phyloP scores from a whole-genome alignment of 2,888 invertebrate genomes.

The Fragum sueziense region DNA sequence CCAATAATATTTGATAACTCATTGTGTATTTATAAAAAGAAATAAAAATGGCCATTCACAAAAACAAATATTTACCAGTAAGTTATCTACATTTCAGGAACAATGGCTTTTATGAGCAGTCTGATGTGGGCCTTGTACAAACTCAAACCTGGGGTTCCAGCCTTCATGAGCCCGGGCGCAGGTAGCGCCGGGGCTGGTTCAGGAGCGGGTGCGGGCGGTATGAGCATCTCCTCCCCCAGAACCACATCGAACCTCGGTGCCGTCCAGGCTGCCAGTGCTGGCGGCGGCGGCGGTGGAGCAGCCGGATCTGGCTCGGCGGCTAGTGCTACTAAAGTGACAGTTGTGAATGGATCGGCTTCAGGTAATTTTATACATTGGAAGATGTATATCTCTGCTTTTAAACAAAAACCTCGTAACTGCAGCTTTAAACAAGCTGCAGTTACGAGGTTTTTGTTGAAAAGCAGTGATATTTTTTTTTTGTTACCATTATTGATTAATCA shows the following conservation, averaged over 20 bases:
- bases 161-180: constrained; percentile 62
- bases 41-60: too few relatives aligned
- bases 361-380: constrained; percentile 31
- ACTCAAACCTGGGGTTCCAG: constrained; percentile 76
- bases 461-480: too few relatives aligned
- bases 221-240: constrained; percentile 73
- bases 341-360: constrained; percentile 63
- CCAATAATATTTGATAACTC: too few relatives aligned
- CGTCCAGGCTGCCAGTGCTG: constrained; percentile 67
- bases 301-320: constrained; percentile 58
- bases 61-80: too few relatives aligned
- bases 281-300: constrained; percentile 62
- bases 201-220: constrained; percentile 58
- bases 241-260: constrained; percentile 68
- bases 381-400: too few relatives aligned
- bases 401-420: too few relatives aligned
- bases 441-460: too few relatives aligned
- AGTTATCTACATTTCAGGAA: constrained; percentile 48
- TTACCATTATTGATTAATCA: too few relatives aligned
- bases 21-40: too few relatives aligned
- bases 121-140: constrained; percentile 78
- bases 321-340: constrained; percentile 54
- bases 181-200: constrained; percentile 63
- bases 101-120: constrained; percentile 71
- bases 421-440: too few relatives aligned